Evolutionary conservation across 2,113 vertebrate species (phyloP).

Genomic region (Solea senegalensis): DNA sequence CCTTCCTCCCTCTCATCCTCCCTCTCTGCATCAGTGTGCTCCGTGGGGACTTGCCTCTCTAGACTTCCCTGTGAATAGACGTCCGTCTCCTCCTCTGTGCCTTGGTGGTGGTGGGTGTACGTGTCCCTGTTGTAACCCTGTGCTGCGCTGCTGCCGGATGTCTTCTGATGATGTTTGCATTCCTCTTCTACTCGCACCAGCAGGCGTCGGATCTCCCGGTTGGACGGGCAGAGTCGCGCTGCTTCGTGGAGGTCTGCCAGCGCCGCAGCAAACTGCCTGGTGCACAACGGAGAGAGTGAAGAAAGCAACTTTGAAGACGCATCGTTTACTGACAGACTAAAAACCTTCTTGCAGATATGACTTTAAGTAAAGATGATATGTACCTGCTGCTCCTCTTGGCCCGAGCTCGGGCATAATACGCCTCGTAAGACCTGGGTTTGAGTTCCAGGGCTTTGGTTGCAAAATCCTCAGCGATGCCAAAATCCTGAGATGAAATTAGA

Average conservation of each 20-base stretch:
- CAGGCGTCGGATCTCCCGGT: slow-evolving; percentile 92
- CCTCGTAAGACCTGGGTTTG: slow-evolving; percentile 95
- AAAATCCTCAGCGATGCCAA: slow-evolving; percentile 97
- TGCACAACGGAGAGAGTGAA: slow-evolving; percentile 37
- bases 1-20: slow-evolving; percentile 69
- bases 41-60: slow-evolving; percentile 67
- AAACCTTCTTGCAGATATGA: too few relatives aligned
- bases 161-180: slow-evolving; percentile 87
- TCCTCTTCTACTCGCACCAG: slow-evolving; percentile 94
- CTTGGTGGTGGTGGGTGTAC: slow-evolving; percentile 82
- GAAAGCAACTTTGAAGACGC: slow-evolving; percentile 44
- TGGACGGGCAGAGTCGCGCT: slow-evolving; percentile 90
- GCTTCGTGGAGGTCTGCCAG: slow-evolving; percentile 93
- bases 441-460: slow-evolving; percentile 96
- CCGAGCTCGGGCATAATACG: slow-evolving; percentile 94
- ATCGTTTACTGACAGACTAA: not conserved
- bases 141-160: slow-evolving; percentile 72
- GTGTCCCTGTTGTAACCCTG: slow-evolving; percentile 75
- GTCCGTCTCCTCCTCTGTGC: slow-evolving; percentile 65
- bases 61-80: slow-evolving; percentile 68
- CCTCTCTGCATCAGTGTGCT: slow-evolving; percentile 60
- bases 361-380: not conserved
- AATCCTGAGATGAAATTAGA: slow-evolving; percentile 83
- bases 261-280: slow-evolving; percentile 91
- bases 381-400: slow-evolving; percentile 99